phyloP scores from a whole-genome alignment of 2,113 vertebrate species.

The Cepphus grylle region DNA sequence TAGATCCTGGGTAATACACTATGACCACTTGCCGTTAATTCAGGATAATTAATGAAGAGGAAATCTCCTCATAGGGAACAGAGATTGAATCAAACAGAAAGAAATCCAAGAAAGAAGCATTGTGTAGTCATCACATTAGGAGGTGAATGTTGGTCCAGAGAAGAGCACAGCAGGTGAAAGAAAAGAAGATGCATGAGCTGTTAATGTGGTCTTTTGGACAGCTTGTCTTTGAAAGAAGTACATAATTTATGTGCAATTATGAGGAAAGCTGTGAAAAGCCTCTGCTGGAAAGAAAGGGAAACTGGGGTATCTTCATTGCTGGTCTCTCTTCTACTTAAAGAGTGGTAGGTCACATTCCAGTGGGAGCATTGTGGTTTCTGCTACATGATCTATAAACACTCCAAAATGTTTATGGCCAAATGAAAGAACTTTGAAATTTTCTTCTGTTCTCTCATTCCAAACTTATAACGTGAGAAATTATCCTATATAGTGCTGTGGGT shows the following conservation, averaged over 20 bases:
- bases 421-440: slow-evolving; percentile 1
- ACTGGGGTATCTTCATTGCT: slow-evolving; percentile 19
- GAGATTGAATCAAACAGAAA: neutral
- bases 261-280: slow-evolving; percentile 47
- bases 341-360: neutral
- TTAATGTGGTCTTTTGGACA: slow-evolving; percentile 50
- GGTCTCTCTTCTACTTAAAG: slow-evolving; percentile 24
- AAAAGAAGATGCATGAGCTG: slow-evolving; percentile 41
- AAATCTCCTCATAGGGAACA: neutral
- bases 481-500: neutral
- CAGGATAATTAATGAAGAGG: slow-evolving; percentile 35
- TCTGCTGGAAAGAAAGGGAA: slow-evolving; percentile 37
- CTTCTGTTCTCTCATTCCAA: neutral
- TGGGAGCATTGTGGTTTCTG: slow-evolving; percentile 1
- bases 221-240: slow-evolving; percentile 43
- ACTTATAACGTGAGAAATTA: slow-evolving; percentile 3
- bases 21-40: slow-evolving; percentile 4
- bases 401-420: neutral
- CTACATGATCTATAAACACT: slow-evolving; percentile 1
- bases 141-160: slow-evolving; percentile 37
- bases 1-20: neutral
- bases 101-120: neutral
- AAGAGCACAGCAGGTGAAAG: slow-evolving; percentile 51
- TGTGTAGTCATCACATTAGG: neutral
- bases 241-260: slow-evolving; percentile 60